A percentile compares a stretch with the other conserved stretches of the same genome.
phyloP scores from a whole-genome alignment of 1,140 invertebrate species.

The Steinernema khuongi region DNA sequence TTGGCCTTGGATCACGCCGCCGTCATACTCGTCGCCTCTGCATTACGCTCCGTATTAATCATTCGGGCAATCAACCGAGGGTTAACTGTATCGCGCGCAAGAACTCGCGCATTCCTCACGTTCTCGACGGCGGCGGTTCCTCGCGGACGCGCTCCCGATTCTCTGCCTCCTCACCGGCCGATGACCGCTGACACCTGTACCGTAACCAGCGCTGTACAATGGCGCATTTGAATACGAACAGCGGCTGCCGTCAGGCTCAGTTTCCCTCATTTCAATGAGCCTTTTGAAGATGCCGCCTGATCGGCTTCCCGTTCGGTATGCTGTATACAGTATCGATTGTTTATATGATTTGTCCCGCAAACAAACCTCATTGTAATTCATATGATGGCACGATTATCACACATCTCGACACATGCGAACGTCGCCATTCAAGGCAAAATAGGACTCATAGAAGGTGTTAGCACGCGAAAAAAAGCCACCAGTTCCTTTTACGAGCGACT shows the following conservation, averaged over 20 bases:
- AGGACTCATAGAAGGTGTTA: not conserved
- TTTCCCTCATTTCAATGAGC: slow-evolving; percentile 15
- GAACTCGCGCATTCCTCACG: slow-evolving; percentile 14
- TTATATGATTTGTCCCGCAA: slow-evolving; percentile 14
- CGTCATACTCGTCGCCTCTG: slow-evolving; percentile 14
- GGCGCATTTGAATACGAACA: not conserved
- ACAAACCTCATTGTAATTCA: slow-evolving; percentile 17
- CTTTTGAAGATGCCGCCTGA: slow-evolving; percentile 15
- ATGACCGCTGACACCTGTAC: not conserved
- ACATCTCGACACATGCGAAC: not conserved
- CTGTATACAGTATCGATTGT: slow-evolving; percentile 15
- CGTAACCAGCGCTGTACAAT: not conserved
- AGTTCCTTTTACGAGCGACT: not conserved
- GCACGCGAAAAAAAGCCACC: not conserved
- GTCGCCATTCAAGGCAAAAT: slow-evolving; percentile 7
- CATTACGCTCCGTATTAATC: slow-evolving; percentile 16
- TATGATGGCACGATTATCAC: slow-evolving; percentile 13
- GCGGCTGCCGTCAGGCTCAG: not conserved
- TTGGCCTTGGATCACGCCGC: slow-evolving; percentile 14
- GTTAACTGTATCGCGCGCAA: slow-evolving; percentile 15
- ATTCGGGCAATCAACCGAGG: slow-evolving; percentile 16
- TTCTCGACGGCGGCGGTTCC: not conserved
- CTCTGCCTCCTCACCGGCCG: not conserved
- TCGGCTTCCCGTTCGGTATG: slow-evolving; percentile 5
- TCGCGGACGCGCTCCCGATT: not conserved